Evolutionary conservation across 2,113 vertebrate species (phyloP), one percentile per base, ranked within the genome.

Genomic region (Percina caprodes): DNA sequence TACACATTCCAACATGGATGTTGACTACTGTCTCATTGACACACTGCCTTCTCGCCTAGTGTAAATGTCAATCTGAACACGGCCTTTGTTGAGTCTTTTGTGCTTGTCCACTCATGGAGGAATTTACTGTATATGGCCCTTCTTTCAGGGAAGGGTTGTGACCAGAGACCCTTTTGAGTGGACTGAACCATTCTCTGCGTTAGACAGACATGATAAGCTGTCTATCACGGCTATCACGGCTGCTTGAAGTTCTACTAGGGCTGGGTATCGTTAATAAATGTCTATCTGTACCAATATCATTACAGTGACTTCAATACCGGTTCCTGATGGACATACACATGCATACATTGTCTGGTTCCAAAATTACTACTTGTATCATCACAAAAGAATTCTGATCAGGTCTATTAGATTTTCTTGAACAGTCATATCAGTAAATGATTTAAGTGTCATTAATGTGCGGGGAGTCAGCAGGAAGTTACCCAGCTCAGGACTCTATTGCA

Each of bases 1-100:
- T 39, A 74, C 70, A 65, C 76, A 69, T 69, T 75, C 65, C 52
- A 45, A 69, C 63, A 0, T 0, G 18, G n/a, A 74, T 48, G 52
- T 61, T 33, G 23, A 62, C 33, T 14, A 0, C 61, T 42, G 9
- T 12, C 63, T 66, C 15, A 6, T 19, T 48, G 15, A 66, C n/a
- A 24, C 23, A 26, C 15, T 23, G 23, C 24, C n/a, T 42, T 39
- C 60, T 13, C 19, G 42, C 19, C 39, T 42, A 23, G 21, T 30
- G 14, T 24, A 58, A 58, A 58, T 42, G 19, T 23, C 2, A 1
- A 2, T n/a, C 21, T 66, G 42, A 66, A 48, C 16, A 23, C 26
- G 14, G 23, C 19, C 59, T 35, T 13, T 61, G 59, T 61, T 19
- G 56, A 30, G n/a, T 46, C 45, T 7, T 67, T 19, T 48, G 9